Conservation (phyloP, 92 coral and sea anemone genomes). For the Siderastrea siderea region DNA sequence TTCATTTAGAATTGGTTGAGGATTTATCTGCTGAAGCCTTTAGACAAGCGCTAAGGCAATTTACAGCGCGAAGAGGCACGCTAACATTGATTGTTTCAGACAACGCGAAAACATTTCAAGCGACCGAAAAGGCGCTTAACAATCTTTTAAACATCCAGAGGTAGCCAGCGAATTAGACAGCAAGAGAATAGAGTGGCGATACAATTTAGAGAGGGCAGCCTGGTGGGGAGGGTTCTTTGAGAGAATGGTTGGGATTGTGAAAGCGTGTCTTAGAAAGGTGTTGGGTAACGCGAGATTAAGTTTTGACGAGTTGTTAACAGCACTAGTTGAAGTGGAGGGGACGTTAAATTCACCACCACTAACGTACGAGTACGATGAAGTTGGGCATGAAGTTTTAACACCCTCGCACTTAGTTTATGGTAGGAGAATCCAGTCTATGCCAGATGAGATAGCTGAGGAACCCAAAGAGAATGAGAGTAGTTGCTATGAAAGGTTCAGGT, state of each 20-base stretch:
- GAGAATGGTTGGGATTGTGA: conserved; percentile 41
- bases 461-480: conserved; percentile 13
- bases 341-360: conserved; percentile 65
- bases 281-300: conserved; percentile 57
- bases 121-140: conserved; percentile 26
- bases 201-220: neutral
- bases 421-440: conserved; percentile 31
- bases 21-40: too few species aligned
- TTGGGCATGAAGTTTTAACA: conserved; percentile 43
- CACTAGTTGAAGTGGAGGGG: conserved; percentile 66
- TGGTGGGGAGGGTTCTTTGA: neutral
- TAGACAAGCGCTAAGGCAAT: too few species aligned
- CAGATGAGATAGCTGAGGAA: conserved; percentile 19
- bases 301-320: conserved; percentile 58
- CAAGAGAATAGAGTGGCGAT: conserved; percentile 38
- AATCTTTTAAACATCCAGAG: conserved; percentile 24
- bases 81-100: too few species aligned
- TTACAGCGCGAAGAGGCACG: conserved; percentile 4
- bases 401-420: conserved; percentile 66
- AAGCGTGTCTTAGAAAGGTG: conserved; percentile 48
- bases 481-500: conserved; percentile 25
- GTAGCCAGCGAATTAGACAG: conserved; percentile 10
- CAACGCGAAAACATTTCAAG: conserved; percentile 18
- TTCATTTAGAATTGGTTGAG: too few species aligned
- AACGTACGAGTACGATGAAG: conserved; percentile 50